phyloP scores from a whole-genome alignment of 2,113 vertebrate species.

The Sinocyclocheilus grahami region DNA sequence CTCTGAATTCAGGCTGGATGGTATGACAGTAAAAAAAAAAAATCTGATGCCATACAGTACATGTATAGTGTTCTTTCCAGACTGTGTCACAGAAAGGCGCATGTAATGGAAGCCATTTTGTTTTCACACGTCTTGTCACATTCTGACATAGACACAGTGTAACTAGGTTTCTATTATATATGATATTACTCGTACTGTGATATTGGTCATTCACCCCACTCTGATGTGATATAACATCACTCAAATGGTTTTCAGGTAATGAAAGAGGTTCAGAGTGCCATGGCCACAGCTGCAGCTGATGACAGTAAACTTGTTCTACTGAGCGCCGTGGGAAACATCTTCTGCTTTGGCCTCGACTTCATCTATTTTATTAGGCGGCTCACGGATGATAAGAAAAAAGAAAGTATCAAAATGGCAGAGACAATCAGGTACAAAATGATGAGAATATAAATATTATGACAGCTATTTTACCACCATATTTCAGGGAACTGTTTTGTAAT shows the following conservation, averaged over 20 bases:
- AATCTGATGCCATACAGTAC: not conserved
- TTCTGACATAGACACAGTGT: not conserved
- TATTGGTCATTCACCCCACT: not conserved
- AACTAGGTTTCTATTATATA: not conserved
- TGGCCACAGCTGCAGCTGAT: conserved; percentile 92
- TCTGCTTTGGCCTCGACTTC: conserved; percentile 96
- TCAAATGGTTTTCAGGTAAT: conserved; percentile 82
- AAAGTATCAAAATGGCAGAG: conserved; percentile 97
- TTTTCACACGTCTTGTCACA: not conserved
- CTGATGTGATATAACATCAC: not conserved
- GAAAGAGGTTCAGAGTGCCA: conserved; percentile 98
- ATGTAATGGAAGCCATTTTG: not conserved
- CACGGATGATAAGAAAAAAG: conserved; percentile 93
- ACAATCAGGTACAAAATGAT: conserved; percentile 84
- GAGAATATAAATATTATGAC: not conserved
- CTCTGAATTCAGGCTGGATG: not conserved
- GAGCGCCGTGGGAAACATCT: conserved; percentile 89
- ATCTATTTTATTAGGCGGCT: conserved; percentile 94
- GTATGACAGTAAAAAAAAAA: not conserved
- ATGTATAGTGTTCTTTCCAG: not conserved
- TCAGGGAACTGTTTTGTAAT: not conserved
- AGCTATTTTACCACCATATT: not conserved
- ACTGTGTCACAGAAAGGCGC: not conserved
- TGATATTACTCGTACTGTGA: not conserved
- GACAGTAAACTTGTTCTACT: conserved; percentile 96